Conservation (phyloP, 2,113 vertebrate genomes). For the Brachionichthys hirsutus region DNA sequence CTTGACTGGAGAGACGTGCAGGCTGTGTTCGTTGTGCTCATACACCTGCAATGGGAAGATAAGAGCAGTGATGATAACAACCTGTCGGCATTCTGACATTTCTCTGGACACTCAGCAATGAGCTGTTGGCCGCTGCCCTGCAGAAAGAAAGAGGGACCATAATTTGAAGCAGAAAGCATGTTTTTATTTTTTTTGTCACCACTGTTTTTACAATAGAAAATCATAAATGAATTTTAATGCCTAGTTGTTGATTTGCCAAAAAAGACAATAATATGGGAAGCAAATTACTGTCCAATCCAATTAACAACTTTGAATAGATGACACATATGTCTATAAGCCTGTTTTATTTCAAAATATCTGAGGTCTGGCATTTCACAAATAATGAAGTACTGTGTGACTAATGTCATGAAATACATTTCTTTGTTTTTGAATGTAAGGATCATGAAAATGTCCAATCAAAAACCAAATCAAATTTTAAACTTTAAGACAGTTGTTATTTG, state of each 20-base stretch:
- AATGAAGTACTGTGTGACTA: too few relatives aligned
- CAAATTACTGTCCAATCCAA: neutral
- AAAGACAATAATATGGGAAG: neutral
- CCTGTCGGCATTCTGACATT: conserved; percentile 73
- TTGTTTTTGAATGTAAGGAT: too few relatives aligned
- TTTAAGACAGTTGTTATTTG: too few relatives aligned
- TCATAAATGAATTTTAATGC: conserved; percentile 3
- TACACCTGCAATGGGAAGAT: conserved; percentile 73
- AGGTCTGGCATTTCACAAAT: too few relatives aligned
- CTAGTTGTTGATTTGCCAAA: conserved; percentile 16
- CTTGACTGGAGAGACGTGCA: conserved; percentile 44
- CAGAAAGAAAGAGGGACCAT: conserved; percentile 29
- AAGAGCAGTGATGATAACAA: conserved; percentile 72
- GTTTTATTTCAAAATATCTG: too few relatives aligned
- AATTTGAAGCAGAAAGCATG: conserved; percentile 37
- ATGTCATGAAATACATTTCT: too few relatives aligned
- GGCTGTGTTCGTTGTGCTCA: conserved; percentile 55
- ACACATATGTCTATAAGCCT: too few relatives aligned
- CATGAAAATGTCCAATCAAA: too few relatives aligned
- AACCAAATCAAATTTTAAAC: too few relatives aligned
- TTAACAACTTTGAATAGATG: too few relatives aligned
- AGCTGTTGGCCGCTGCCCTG: conserved; percentile 47
- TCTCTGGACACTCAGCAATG: conserved; percentile 68
- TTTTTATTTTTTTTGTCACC: conserved; percentile 14
- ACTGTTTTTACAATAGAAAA: conserved; percentile 29